phyloP scores from a whole-genome alignment of 2,888 invertebrate species.

The Philereme vetulata region DNA sequence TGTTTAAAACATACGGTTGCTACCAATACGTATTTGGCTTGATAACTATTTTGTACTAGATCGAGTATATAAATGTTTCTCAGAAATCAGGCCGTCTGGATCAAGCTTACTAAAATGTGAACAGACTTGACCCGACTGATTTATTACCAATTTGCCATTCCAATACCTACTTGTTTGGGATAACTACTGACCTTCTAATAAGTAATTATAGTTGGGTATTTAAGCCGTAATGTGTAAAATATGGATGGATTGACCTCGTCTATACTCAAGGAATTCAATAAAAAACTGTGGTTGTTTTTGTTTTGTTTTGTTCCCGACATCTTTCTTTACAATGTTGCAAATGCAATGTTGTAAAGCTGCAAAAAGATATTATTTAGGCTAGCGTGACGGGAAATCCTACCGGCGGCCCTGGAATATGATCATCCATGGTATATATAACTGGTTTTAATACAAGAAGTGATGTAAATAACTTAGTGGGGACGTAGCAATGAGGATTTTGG shows the following conservation, averaged over 20 bases:
- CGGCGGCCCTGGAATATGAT: too few relatives aligned
- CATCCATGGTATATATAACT: too few relatives aligned
- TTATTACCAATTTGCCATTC: slow-evolving; percentile 11
- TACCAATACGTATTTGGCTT: not conserved
- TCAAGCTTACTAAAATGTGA: slow-evolving; percentile 14
- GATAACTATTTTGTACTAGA: not conserved
- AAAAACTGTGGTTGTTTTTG: not conserved
- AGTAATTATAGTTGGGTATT: not conserved
- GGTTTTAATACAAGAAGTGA: too few relatives aligned
- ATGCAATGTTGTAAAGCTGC: too few relatives aligned
- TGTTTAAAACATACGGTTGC: too few relatives aligned
- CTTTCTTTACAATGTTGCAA: too few relatives aligned
- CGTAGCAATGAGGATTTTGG: too few relatives aligned
- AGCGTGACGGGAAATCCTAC: too few relatives aligned
- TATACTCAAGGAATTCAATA: not conserved
- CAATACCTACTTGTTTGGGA: not conserved
- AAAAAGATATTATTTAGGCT: too few relatives aligned
- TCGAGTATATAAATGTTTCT: not conserved
- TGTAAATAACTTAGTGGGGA: too few relatives aligned
- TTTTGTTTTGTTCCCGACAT: too few relatives aligned
- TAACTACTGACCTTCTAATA: slow-evolving; percentile 7
- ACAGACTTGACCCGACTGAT: slow-evolving; percentile 14
- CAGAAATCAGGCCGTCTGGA: slow-evolving; percentile 1
- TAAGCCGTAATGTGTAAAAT: not conserved
- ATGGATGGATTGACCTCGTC: not conserved